Base-by-base conservation (phyloP, 2,113 vertebrate genomes). In the Eptesicus fuscus region DNA sequence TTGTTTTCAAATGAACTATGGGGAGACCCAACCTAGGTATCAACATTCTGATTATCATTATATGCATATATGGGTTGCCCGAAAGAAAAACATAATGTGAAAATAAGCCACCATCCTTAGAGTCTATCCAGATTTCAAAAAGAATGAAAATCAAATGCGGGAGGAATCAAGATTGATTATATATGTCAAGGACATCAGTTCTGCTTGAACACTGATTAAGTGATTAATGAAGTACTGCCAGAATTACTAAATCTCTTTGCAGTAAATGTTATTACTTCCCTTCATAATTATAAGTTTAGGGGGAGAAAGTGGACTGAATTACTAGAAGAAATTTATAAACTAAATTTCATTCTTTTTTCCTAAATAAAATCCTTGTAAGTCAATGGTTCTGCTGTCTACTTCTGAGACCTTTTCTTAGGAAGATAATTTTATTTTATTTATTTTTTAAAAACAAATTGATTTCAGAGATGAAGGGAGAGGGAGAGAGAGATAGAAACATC, bases 91-190 rank as follows among this genome's bases (percentile, higher is more conserved):
- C 65, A 35, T 40, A 59, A 91, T 67, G 83, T 91, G 70, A 67
- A 88, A 95, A 88, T 70, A 91, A 89, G 77, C 80, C 59, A 73
- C 84, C 51, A 69, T 90, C 73, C 49, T 92, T 88, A 79, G 74
- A 69, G 59, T 91, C 51, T 86, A 69, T 95, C 47, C 93, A 94
- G 47, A 73, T 95, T 96, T 94, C 37, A 89, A 40, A 94, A 95
- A 83, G 12, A 40, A 82, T 95, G 69, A 90, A 94, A 96, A 95
- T 80, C 91, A 95, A 95, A 89, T 59, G 79, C 88, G 42, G 86
- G 93, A 94, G 83, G 93, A 97, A 97, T 95, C 94, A 96, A 97
- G 96, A 97, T 96, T 95, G 97, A 97, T 97, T 97, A 84, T 91
- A 91, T 80, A 91, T 94, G 96, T 95, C 97, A 97, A 96, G 63